Percentiles rank a stretch among this genome's conserved stretches.
Evolutionary conservation across 2,113 vertebrate genomes (phyloP).

Genomic region (Panthera leo): DNA sequence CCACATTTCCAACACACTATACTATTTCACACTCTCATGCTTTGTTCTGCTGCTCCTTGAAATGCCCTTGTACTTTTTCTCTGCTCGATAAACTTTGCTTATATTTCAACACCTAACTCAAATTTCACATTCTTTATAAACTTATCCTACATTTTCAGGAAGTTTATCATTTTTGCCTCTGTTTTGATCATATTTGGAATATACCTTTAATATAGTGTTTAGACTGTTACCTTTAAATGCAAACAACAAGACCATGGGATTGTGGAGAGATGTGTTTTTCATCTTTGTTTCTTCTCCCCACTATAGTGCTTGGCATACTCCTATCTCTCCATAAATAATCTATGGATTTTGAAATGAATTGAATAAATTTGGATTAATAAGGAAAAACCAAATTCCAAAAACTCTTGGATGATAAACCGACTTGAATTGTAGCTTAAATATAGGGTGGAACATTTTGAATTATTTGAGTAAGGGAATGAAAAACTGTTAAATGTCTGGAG

Average conservation of each 20-base stretch:
- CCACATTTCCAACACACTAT: not conserved
- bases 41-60: not conserved
- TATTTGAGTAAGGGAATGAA: not conserved
- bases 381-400: not conserved
- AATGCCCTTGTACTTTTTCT: not conserved
- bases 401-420: not conserved
- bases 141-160: not conserved
- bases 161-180: constrained; percentile 1
- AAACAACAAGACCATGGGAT: not conserved
- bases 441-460: not conserved
- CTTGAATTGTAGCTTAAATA: not conserved
- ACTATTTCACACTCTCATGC: not conserved
- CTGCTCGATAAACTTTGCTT: not conserved
- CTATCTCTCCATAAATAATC: not conserved
- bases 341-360: constrained; percentile 30
- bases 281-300: not conserved
- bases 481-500: not conserved
- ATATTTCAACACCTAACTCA: constrained; percentile 3
- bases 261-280: not conserved
- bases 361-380: constrained; percentile 5
- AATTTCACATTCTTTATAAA: not conserved
- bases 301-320: not conserved
- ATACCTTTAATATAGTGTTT: not conserved
- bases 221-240: not conserved
- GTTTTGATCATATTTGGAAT: not conserved